Evolutionary conservation across 1,140 invertebrate species (phyloP), one percentile per base, ranked within the genome.

Genomic region (Zaprionus ornatus): DNA sequence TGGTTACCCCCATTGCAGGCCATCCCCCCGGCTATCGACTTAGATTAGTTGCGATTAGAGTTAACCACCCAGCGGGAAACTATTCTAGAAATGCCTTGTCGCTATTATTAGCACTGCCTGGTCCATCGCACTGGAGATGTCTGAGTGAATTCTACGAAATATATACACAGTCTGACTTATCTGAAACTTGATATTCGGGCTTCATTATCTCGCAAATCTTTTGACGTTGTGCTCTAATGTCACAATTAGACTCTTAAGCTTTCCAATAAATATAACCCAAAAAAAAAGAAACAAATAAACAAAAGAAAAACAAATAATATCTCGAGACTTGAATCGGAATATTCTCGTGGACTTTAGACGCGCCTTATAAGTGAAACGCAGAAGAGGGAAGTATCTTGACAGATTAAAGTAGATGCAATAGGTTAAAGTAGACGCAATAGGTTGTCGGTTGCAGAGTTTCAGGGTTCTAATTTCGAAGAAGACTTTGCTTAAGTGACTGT

Each of bases 281-380:
- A 50, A 50, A 50, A 2, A 21, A 21, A 50, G 12, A 50, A 21
- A 2, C 15, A 40, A 4, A 40, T 15, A 40, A 40, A 40, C 37
- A 40, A 40, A 40, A n/a, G 37, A 40, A 23, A 23, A 50, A 50
- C 45, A 50, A 50, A 50, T 23, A 50, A 50, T 5, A 50, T 50
- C 45, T 50, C 19, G 45, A 13, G 45, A 50, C 21, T 50, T 21
- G 0, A 48, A 12, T 21, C 19, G 7, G 19, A 19, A 48, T 19
- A 9, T 48, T 48, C 7, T 42, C 3, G 13, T 48, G 17, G 45
- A 12, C 45, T 48, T 48, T 48, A 10, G 1, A 48, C 9, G 13
- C 19, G 45, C 40, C n/a, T 50, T 3, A 5, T 23, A 23, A 23
- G 12, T 13, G 45, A 19, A 19, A 19, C n/a, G 19, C 12, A 19